Evolutionary conservation across 2,888 invertebrate genomes (phyloP), one percentile per base, ranked within the genome.

Genomic region (Globia sparganii): DNA sequence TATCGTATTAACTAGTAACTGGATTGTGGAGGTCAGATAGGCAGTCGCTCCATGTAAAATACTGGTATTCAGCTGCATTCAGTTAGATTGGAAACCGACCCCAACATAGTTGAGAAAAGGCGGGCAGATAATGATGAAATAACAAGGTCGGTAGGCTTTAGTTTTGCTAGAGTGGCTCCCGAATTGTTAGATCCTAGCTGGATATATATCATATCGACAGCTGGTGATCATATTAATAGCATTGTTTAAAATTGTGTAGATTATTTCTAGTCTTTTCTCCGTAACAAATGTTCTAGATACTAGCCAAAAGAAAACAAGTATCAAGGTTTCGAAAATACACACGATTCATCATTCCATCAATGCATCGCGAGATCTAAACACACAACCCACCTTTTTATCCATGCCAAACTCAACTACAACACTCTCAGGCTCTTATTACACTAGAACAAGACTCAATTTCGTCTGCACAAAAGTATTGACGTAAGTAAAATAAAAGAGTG

Each of bases 271-370:
- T 21, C 1, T 46, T 31, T 75, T 53, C 40, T 21, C n/a, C 2
- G 21, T 5, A 64, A 25, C 40, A 56, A 56, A 66, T 40, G 49
- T 72, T 72, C 56, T n/a, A 65, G 34, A 58, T 37, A 56, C 8
- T 18, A 49, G 25, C n/a, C 43, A 15, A 61, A 72, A 72, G 64
- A 62, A 66, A 78, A 66, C 64, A 46, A 49, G 31, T 15, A 62
- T 31, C 69, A 75, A 75, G 66, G 64, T 72, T 75, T 67, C 13
- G 86, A 89, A 87, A 84, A 90, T 91, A 91, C 90, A 83, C 72
- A 90, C 91, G 89, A 91, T 90, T 90, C 86, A 83, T 83, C 88
- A 81, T 78, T 87, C 85, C 68, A 66, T 81, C 82, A 76, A 43
- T 83, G 73, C 83, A 84, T 67, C 78, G 58, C 69, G 46, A 78